These are phyloP conservation scores for Ormyrus labotus DNA, from an alignment of 2,888 invertebrate species.

Conservation along the genomic window DNA sequence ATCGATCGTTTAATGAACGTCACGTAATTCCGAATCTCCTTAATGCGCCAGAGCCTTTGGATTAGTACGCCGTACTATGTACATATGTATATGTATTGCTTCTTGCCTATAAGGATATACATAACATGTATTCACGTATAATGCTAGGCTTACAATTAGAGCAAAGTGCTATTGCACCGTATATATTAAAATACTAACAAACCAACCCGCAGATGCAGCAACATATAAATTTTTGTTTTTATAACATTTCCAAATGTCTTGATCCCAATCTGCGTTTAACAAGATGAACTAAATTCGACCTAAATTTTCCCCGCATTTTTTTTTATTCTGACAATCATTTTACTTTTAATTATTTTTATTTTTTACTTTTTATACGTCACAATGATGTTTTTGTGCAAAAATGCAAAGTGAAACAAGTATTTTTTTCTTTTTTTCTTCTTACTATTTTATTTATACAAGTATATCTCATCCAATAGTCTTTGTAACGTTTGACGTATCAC, in stretches of 20 bases:
- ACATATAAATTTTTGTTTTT: too few species aligned
- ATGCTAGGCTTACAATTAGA: conserved; percentile 48
- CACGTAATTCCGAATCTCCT: conserved; percentile 36
- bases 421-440: not conserved
- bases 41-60: conserved; percentile 43
- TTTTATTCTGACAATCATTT: conserved; percentile 1
- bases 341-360: not conserved
- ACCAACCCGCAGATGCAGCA: conserved; percentile 54
- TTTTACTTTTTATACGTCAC: not conserved
- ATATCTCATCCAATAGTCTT: conserved; percentile 28
- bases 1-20: conserved; percentile 33
- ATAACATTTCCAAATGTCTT: too few species aligned
- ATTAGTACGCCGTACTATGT: conserved; percentile 33
- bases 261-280: too few species aligned
- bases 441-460: conserved; percentile 2
- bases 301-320: too few species aligned
- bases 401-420: not conserved
- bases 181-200: conserved; percentile 31
- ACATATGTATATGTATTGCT: conserved; percentile 28
- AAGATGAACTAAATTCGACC: too few species aligned
- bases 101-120: conserved; percentile 19
- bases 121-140: conserved; percentile 37
- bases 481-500: conserved; percentile 55
- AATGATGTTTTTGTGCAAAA: not conserved
- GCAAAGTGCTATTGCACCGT: conserved; percentile 44